These are phyloP conservation scores for Limnothrissa miodon DNA, from an alignment of 2,113 vertebrate species.

Conservation along the genomic window DNA sequence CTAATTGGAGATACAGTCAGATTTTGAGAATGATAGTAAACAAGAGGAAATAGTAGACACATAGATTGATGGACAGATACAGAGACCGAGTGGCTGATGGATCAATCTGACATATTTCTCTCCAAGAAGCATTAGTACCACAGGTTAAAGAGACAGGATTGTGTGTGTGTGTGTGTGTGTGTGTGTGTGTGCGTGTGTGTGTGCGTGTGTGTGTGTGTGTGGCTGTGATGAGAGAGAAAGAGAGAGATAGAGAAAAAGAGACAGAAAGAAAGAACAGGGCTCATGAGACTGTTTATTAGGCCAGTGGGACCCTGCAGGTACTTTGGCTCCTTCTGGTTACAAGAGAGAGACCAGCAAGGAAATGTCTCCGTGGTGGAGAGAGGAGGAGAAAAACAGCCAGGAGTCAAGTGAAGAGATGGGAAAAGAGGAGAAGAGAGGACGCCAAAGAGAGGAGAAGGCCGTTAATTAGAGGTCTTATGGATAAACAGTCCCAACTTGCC, in stretches of 20 bases:
- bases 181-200: too few species aligned
- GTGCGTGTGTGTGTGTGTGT: too few species aligned
- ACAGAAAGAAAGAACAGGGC: neutral
- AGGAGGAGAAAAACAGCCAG: neutral
- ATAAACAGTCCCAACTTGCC: neutral
- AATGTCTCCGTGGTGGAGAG: neutral
- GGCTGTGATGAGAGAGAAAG: neutral
- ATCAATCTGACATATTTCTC: neutral
- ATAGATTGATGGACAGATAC: neutral
- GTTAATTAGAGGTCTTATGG: neutral
- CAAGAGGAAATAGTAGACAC: neutral
- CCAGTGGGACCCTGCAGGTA: neutral
- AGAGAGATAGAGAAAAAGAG: neutral
- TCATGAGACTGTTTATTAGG: neutral
- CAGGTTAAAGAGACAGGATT: neutral
- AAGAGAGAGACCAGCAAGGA: neutral
- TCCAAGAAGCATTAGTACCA: neutral
- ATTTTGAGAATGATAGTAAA: conserved; percentile 29
- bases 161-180: too few species aligned
- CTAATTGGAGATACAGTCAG: neutral
- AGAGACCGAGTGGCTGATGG: neutral
- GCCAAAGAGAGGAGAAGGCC: neutral
- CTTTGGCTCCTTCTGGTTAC: neutral
- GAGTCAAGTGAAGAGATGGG: neutral
- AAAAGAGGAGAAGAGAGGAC: neutral